These are phyloP conservation scores for Shargacucullia verbasci DNA, from an alignment of 2,888 invertebrate species.

Conservation along the genomic window DNA sequence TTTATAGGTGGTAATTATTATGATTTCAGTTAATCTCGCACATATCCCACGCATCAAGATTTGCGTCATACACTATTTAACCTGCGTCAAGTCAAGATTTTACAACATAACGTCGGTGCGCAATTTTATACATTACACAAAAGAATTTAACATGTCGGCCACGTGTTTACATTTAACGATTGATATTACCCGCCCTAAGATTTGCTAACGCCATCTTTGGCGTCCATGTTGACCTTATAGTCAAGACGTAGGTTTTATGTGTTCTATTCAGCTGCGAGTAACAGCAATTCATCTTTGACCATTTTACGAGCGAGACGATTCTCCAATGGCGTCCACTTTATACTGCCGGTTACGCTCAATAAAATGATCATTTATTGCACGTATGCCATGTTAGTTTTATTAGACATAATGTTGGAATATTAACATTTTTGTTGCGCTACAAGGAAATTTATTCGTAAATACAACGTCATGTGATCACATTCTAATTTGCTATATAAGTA, in stretches of 20 bases:
- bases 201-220: conserved; percentile 50
- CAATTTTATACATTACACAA: conserved; percentile 47
- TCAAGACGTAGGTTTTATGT: conserved; percentile 56
- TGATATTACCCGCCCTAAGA: conserved; percentile 42
- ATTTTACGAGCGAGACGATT: conserved; percentile 66
- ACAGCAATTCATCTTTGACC: conserved; percentile 62
- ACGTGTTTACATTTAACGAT: conserved; percentile 49
- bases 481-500: not conserved
- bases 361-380: conserved; percentile 65
- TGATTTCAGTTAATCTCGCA: conserved; percentile 47
- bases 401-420: conserved; percentile 28
- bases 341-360: conserved; percentile 68
- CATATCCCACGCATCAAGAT: conserved; percentile 37
- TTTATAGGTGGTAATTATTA: conserved; percentile 9
- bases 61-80: conserved; percentile 46
- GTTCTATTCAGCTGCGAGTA: conserved; percentile 63
- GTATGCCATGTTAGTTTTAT: conserved; percentile 52
- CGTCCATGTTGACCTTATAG: conserved; percentile 51
- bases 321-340: conserved; percentile 59
- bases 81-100: conserved; percentile 32
- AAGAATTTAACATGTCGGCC: conserved; percentile 47
- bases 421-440: conserved; percentile 53
- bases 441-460: conserved; percentile 49
- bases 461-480: conserved; percentile 1
- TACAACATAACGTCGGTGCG: conserved; percentile 45